A percentile compares a stretch with the other conserved stretches of the same genome.
phyloP scores from a whole-genome alignment of 1,140 invertebrate species.

The Calephelis nemesis region DNA sequence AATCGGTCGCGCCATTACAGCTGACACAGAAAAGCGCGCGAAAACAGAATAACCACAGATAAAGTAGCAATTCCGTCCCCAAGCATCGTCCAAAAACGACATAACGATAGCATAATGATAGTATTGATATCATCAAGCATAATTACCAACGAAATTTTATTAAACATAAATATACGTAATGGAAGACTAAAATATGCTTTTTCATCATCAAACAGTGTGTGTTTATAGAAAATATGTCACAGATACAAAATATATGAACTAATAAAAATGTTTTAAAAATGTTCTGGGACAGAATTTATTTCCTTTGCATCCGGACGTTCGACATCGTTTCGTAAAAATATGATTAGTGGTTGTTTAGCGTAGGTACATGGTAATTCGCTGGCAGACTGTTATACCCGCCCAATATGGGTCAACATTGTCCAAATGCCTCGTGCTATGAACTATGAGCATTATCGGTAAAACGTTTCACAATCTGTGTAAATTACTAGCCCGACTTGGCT shows the following conservation, averaged over 20 bases:
- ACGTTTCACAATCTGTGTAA: conserved; percentile 47
- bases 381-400: conserved; percentile 33
- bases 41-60: conserved; percentile 41
- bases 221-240: conserved; percentile 12
- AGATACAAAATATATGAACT: conserved; percentile 12
- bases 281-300: conserved; percentile 20
- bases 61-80: conserved; percentile 40
- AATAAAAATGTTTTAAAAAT: conserved; percentile 9
- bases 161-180: conserved; percentile 14
- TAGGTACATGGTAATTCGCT: conserved; percentile 44
- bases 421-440: conserved; percentile 58
- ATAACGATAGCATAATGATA: conserved; percentile 29
- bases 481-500: conserved; percentile 15
- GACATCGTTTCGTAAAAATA: conserved; percentile 20
- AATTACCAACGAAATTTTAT: conserved; percentile 10
- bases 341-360: conserved; percentile 43
- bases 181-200: conserved; percentile 8
- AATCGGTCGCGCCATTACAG: conserved; percentile 42
- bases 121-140: conserved; percentile 31
- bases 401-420: conserved; percentile 70
- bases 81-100: conserved; percentile 29
- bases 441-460: conserved; percentile 42
- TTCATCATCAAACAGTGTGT: conserved; percentile 6
- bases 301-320: conserved; percentile 21
- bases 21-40: conserved; percentile 49